Evolutionary conservation across 2,888 invertebrate species (phyloP), one percentile per base, ranked within the genome.

Genomic region (Scaeva pyrastri): DNA sequence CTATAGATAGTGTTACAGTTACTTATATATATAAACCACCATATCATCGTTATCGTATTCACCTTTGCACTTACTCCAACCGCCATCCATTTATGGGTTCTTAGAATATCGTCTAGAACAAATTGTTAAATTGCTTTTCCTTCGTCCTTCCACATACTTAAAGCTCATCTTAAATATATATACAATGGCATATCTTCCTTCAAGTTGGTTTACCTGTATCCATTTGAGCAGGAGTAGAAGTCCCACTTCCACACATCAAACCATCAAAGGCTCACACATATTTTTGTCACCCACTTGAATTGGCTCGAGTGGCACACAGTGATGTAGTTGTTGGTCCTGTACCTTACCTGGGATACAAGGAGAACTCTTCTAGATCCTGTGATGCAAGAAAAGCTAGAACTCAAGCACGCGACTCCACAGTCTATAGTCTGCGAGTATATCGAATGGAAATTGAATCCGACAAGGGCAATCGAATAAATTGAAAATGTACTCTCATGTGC

Each of bases 391-490:
- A 31, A 64, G 14, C 12, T 31, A 41, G 39, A 52, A 76, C 72
- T 68, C 52, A 74, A 52, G 50, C 60, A 31, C 70, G 64, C 74
- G 64, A 58, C 71, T 80, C 58, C 31, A n/a, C n/a, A n/a, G n/a
- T 31, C 31, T 8, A 31, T 31, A 31, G 31, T 31, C 31, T 31
- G 62, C 73, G 62, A 58, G 64, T 79, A 58, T 60, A 64, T 81
- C 70, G 56, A 74, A 81, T 66, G 74, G 71, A 66, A 87, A 87
- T 87, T 87, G 78, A 87, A 78, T 78, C 66, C 76, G 78, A 83
- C 80, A 82, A 87, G 82, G 71, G 82, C 86, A 87, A 87, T 87
- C 82, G 86, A 87, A 74, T 74, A 87, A 83, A 87, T 87, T 87
- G 86, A 71, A 82, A 82, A 78, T 77, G 66, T 78, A 58, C 58